Base-by-base conservation (phyloP, 2,113 vertebrate genomes). In the Catharus minimus region DNA sequence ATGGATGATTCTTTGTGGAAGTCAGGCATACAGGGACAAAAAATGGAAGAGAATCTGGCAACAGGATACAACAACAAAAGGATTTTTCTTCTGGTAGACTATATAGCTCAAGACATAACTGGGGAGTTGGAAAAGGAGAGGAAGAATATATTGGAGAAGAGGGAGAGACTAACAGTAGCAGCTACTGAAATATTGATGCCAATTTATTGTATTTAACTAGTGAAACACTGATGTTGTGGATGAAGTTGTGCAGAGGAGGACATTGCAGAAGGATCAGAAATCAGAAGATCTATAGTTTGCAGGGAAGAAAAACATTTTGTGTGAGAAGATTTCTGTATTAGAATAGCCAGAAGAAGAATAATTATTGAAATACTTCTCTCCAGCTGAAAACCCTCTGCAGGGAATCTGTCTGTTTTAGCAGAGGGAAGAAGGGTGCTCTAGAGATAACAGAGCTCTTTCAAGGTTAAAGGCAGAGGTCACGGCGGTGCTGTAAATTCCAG, bases 391-490 rank as follows among this genome's bases (percentile, higher is more conserved):
- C 56, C 75, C 50, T 91, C 79, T 53, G 28, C 66, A 80, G 58
- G 10, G 58, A 91, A 47, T 79, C 67, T 58, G 43, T 53, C 49
- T 66, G 53, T 28, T 60, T 75, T 22, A 82, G 44, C 24, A 57
- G 57, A 46, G 74, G 71, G 71, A 86, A 93, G 65, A 92, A 71
- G 61, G 62, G 89, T 75, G 26, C 72, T 79, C 6, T 38, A 49
- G 65, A 94, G 92, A 94, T 95, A 93, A 68, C 52, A 33, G 11
- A 85, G 82, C 79, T 82, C 55, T 91, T 33, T 78, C 94, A 92
- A 94, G 91, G 91, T 90, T 81, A 94, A 75, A 92, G 73, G 38
- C 81, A 82, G 83, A 90, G 91, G 86, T 94, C 91, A 93, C 0
- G 0, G 75, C 16, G 30, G 33, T 76, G 85, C 58, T 80, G 84